Conservation (phyloP, 1,140 invertebrate genomes). For the Calephelis nemesis region DNA sequence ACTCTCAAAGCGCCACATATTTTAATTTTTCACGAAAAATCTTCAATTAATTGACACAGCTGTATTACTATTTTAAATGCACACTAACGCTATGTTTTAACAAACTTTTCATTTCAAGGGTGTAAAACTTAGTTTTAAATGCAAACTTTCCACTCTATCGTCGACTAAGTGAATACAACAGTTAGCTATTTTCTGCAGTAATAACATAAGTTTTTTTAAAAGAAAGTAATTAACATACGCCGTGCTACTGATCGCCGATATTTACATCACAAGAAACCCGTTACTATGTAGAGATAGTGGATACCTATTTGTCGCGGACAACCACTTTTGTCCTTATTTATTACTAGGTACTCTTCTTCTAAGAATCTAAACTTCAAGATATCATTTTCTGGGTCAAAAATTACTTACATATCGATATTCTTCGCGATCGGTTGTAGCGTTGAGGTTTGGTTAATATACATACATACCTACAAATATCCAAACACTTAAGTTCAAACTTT, state of each 20-base stretch:
- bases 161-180: neutral
- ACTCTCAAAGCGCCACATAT: too few species aligned
- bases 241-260: constrained; percentile 37
- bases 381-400: neutral
- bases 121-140: neutral
- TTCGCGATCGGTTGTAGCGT: too few species aligned
- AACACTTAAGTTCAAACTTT: too few species aligned
- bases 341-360: constrained; percentile 2
- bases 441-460: too few species aligned
- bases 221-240: constrained; percentile 47
- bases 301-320: constrained; percentile 45
- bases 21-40: too few species aligned
- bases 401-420: neutral
- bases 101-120: too few species aligned
- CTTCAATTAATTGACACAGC: too few species aligned
- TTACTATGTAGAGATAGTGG: constrained; percentile 47
- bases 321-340: constrained; percentile 48
- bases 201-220: constrained; percentile 33
- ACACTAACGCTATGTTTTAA: too few species aligned
- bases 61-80: too few species aligned
- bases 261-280: constrained; percentile 52
- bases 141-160: neutral
- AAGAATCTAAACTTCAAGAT: neutral
- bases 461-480: too few species aligned
- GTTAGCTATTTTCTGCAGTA: constrained; percentile 15